Evolutionary conservation across 2,888 invertebrate genomes (phyloP).

Genomic region (Caenorhabditis sinica): DNA sequence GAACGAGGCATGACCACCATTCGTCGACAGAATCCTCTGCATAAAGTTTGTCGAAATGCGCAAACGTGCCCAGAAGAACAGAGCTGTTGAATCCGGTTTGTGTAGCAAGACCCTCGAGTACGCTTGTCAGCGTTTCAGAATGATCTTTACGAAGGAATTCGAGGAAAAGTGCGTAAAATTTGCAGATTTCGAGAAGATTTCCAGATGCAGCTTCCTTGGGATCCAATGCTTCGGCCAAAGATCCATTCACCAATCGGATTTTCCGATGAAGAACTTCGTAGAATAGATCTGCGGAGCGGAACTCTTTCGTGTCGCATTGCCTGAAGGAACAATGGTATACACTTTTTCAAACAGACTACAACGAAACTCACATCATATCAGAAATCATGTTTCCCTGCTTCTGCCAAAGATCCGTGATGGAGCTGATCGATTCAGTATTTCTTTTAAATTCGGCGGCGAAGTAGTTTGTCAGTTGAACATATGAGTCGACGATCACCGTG

Average conservation of each 20-base stretch:
- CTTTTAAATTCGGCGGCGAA: neutral
- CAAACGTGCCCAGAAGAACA: conserved; percentile 35
- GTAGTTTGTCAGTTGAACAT: conserved; percentile 24
- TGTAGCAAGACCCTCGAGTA: conserved; percentile 15
- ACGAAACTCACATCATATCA: conserved; percentile 23
- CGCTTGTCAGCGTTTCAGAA: conserved; percentile 7
- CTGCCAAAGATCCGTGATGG: conserved; percentile 24
- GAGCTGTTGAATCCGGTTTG: conserved; percentile 30
- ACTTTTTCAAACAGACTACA: no score
- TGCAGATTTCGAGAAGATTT: conserved; percentile 51
- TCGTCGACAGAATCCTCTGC: conserved; percentile 41
- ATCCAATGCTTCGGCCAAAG: conserved; percentile 35
- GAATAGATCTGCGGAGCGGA: conserved; percentile 26
- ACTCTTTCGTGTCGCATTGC: neutral
- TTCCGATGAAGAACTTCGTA: conserved; percentile 44
- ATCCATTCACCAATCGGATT: conserved; percentile 19
- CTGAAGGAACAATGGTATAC: conserved; percentile 36
- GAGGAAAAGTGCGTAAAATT: conserved; percentile 48
- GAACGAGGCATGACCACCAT: conserved; percentile 48
- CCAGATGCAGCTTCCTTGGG: conserved; percentile 32
- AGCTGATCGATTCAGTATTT: neutral
- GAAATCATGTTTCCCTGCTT: conserved; percentile 31
- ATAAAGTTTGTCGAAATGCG: conserved; percentile 47
- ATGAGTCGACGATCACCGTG: conserved; percentile 22
- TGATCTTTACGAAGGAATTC: conserved; percentile 48